Evolutionary conservation across 2,797 vertebrate genomes (phyloP).

Genomic region (Apogon hyalosoma): DNA sequence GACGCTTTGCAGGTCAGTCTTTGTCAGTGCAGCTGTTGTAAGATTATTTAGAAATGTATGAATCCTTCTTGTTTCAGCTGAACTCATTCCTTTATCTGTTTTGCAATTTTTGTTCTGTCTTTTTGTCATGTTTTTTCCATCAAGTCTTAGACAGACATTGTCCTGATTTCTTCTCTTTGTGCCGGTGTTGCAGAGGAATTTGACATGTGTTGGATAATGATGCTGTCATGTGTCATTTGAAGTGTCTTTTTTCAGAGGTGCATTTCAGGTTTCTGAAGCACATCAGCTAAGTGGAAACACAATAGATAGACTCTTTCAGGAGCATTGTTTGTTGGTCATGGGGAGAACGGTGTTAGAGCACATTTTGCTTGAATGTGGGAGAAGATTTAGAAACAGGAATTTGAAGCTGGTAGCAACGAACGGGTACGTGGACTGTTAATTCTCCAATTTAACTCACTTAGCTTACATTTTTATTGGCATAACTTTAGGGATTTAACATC

Average conservation of each 20-base stretch:
- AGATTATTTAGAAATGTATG: no score
- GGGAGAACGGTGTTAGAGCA: neutral
- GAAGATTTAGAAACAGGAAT: neutral
- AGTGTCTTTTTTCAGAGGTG: neutral
- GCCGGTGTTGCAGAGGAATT: neutral
- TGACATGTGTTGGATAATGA: slow-evolving; percentile 18
- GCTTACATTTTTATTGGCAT: neutral
- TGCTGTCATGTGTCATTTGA: slow-evolving; percentile 2
- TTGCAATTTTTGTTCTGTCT: neutral
- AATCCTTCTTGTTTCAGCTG: neutral
- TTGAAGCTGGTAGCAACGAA: neutral
- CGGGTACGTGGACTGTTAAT: neutral
- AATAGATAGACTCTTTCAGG: neutral
- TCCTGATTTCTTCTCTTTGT: neutral
- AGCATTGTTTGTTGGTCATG: neutral
- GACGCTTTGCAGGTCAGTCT: neutral
- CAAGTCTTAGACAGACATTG: neutral
- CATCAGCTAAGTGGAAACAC: slow-evolving; percentile 16
- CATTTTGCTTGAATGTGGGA: neutral
- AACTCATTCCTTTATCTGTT: neutral
- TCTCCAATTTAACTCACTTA: no score
- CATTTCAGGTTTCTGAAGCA: neutral
- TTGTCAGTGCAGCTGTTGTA: no score
- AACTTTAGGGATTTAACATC: neutral
- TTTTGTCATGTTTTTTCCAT: neutral